Conservation (phyloP, 2,797 vertebrate species). For the Lepilemur ruficaudatus region DNA sequence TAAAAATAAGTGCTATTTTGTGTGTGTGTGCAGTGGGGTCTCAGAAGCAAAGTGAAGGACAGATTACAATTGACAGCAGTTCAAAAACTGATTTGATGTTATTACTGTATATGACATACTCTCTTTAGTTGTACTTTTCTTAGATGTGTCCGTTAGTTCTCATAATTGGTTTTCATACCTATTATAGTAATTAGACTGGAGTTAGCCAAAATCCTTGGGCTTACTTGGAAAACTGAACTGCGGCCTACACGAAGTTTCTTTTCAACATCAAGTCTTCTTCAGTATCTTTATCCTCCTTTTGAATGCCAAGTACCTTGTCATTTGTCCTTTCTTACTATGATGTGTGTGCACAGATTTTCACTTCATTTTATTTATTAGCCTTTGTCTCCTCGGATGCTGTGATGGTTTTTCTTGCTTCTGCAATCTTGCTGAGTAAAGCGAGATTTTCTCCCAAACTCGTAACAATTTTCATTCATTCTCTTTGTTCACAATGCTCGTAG, state of each 20-base stretch:
- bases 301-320: not conserved
- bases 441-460: not conserved
- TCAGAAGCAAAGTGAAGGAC: not conserved
- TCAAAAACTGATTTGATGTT: not conserved
- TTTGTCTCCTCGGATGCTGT: not conserved
- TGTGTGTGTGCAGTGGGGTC: not conserved
- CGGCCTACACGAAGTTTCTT: not conserved
- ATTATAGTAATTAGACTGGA: conserved; percentile 39
- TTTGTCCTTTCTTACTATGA: not conserved
- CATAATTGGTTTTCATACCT: conserved; percentile 45
- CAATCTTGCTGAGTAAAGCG: not conserved
- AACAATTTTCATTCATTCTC: not conserved
- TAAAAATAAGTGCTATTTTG: not conserved
- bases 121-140: conserved; percentile 26
- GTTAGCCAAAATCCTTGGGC: not conserved
- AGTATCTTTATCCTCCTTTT: not conserved
- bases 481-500: not conserved
- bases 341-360: not conserved
- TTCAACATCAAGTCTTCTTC: not conserved
- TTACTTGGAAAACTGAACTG: not conserved
- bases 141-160: conserved; percentile 16
- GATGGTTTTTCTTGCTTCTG: not conserved
- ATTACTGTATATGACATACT: not conserved
- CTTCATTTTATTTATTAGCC: not conserved
- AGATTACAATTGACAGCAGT: not conserved